A percentile compares a stretch with the other conserved stretches of the same genome.
Conservation (phyloP, 1,140 invertebrate species). For the Dolichoris vasculosae region DNA sequence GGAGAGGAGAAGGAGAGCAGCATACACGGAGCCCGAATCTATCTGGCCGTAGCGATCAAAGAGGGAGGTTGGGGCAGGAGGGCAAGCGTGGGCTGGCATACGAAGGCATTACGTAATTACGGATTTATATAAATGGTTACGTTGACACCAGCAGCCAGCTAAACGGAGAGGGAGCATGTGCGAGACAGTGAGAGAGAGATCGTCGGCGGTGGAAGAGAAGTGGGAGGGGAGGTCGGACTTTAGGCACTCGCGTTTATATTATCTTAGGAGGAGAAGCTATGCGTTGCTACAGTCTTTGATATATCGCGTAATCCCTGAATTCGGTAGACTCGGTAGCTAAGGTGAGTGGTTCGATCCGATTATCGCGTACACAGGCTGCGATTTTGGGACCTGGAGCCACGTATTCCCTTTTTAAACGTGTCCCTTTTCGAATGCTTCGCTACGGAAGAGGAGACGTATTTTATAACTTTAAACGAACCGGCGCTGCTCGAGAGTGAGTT, state of each 20-base stretch:
- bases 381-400: no score
- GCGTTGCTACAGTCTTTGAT: not conserved
- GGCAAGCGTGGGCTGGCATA: not conserved
- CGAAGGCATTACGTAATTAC: conserved; percentile 68
- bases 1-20: not conserved
- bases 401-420: no score
- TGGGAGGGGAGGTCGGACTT: conserved; percentile 52
- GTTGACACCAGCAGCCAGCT: conserved; percentile 66
- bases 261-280: conserved; percentile 66
- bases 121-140: conserved; percentile 76
- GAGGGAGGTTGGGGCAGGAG: conserved; percentile 55
- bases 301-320: not conserved
- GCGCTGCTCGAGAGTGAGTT: not conserved
- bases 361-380: no score
- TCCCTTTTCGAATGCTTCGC: not conserved
- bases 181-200: not conserved
- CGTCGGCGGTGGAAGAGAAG: not conserved
- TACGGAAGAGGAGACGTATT: not conserved
- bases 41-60: conserved; percentile 59
- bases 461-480: not conserved
- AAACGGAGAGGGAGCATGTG: conserved; percentile 47
- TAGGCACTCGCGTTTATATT: conserved; percentile 67
- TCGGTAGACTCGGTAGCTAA: not conserved
- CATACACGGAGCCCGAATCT: conserved; percentile 60
- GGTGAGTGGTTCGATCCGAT: no score